phyloP scores from a whole-genome alignment of 2,113 vertebrate species.

The Esox niger region DNA sequence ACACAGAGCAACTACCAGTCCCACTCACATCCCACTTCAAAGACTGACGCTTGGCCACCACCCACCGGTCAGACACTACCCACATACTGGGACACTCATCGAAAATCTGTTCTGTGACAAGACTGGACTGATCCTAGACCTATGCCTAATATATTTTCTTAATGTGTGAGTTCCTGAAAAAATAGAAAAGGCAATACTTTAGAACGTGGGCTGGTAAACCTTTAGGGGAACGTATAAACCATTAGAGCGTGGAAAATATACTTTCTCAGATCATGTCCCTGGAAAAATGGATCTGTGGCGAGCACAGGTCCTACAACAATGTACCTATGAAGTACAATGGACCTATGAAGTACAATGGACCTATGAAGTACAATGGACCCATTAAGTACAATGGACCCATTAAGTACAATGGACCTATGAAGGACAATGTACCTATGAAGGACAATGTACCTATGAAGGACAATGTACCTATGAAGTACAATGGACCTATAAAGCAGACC shows the following conservation, averaged over 20 bases:
- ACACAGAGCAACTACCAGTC: conserved; percentile 13
- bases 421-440: neutral
- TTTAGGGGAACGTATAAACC: conserved; percentile 8
- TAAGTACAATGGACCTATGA: neutral
- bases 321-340: conserved; percentile 6
- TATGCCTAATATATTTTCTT: neutral
- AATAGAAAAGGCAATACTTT: neutral
- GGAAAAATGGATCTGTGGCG: conserved; percentile 1
- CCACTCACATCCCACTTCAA: conserved; percentile 16
- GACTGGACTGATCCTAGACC: too few species aligned
- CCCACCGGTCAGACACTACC: neutral
- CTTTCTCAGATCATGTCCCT: neutral
- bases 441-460: neutral
- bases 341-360: too few species aligned
- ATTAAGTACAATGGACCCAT: too few species aligned
- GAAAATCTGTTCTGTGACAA: too few species aligned
- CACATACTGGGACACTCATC: too few species aligned
- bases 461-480: neutral
- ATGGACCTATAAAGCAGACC: too few species aligned
- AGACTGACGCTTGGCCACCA: conserved; percentile 9
- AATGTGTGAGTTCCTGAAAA: neutral
- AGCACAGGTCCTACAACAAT: neutral
- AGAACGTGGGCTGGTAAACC: neutral
- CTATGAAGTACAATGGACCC: too few species aligned
- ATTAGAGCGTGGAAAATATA: conserved; percentile 12